Conservation (phyloP, 2,888 invertebrate genomes). For the Agonopterix alstromeriana region DNA sequence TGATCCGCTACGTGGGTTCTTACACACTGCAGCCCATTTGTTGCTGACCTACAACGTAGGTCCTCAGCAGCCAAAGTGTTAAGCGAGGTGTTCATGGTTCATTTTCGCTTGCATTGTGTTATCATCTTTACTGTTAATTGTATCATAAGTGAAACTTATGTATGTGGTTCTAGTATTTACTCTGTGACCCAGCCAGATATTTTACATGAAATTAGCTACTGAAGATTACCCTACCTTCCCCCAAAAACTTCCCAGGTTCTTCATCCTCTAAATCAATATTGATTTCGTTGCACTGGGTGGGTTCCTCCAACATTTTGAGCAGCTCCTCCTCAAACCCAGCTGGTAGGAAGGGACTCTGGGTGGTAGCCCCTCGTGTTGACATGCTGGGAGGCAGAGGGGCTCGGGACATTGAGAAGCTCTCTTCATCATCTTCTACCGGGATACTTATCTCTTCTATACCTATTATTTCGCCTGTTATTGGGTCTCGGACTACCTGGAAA, state of each 20-base stretch:
- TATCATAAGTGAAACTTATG: no score
- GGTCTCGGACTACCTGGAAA: constrained; percentile 81
- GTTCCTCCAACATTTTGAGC: constrained; percentile 55
- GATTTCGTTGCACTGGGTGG: constrained; percentile 44
- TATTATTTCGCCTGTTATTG: constrained; percentile 84
- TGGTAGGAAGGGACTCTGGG: constrained; percentile 92
- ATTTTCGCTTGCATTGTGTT: no score
- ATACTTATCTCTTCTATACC: constrained; percentile 76
- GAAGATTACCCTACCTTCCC: constrained; percentile 50
- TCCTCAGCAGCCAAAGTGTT: no score
- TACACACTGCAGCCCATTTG: no score
- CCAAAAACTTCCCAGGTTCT: constrained; percentile 63
- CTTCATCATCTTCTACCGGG: constrained; percentile 61
- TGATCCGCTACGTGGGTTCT: no score
- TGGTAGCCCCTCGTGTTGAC: constrained; percentile 84
- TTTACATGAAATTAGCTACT: not conserved
- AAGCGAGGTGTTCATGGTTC: no score
- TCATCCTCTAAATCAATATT: constrained; percentile 56
- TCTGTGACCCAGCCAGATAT: no score
- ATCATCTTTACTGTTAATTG: no score
- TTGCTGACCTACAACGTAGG: no score
- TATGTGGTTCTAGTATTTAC: no score
- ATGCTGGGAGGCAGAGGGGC: constrained; percentile 84
- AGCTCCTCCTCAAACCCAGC: constrained; percentile 84
- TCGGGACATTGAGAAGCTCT: constrained; percentile 82